Evolutionary conservation across 2,888 invertebrate species (phyloP).

Genomic region (Asteroscopus sphinx): DNA sequence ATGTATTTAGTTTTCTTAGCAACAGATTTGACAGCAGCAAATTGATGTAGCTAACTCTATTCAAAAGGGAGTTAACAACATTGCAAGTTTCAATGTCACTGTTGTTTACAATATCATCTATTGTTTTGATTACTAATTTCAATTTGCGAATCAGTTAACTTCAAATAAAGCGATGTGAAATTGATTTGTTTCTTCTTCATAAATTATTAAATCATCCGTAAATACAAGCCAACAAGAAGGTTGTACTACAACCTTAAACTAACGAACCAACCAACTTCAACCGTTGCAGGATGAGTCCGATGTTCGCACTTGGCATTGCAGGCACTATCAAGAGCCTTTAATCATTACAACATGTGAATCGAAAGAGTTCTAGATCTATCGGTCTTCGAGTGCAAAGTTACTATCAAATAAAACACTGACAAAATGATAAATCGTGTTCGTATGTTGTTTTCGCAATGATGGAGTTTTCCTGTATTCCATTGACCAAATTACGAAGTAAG

Average conservation of each 20-base stretch:
- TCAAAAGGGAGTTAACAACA: not conserved
- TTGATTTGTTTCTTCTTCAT: not conserved
- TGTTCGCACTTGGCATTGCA: too few species aligned
- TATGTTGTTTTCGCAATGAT: slow-evolving; percentile 1
- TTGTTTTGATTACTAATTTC: slow-evolving; percentile 15
- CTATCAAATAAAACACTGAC: not conserved
- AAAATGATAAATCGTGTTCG: not conserved
- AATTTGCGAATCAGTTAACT: slow-evolving; percentile 4
- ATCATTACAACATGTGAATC: too few species aligned
- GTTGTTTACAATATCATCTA: slow-evolving; percentile 23
- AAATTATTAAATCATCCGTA: not conserved
- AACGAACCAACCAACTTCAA: too few species aligned
- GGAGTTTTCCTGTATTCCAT: slow-evolving; percentile 21
- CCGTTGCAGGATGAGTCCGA: not conserved
- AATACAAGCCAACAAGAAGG: too few species aligned
- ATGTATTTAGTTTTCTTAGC: not conserved
- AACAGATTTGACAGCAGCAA: not conserved
- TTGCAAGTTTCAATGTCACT: slow-evolving; percentile 11
- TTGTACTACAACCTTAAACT: too few species aligned
- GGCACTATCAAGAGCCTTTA: too few species aligned
- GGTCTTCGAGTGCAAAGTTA: too few species aligned
- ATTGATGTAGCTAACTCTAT: not conserved
- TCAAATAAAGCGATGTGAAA: not conserved
- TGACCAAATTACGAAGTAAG: slow-evolving; percentile 5
- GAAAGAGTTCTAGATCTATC: too few species aligned